Base-by-base conservation (phyloP, 2,888 invertebrate genomes). In the Smittia sp. region DNA sequence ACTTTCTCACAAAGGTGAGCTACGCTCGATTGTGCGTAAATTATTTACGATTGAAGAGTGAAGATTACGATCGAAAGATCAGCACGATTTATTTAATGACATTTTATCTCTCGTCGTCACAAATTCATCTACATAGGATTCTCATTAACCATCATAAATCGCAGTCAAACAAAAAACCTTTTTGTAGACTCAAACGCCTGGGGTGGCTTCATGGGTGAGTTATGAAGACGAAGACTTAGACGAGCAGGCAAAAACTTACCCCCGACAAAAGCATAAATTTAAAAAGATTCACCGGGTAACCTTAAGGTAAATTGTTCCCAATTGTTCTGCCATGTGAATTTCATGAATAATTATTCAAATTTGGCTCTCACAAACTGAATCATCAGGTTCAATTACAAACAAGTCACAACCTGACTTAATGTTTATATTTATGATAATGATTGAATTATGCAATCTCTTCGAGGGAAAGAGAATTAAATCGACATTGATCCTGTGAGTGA, bases 401-500 rank as follows among this genome's bases (percentile, higher is more conserved):
- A 58, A 58, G 67, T 67, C 67, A 41, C 41, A 69, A 69, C 69
- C 69, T 69, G 69, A 69, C 67, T 67, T 67, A 41, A 67, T 27
- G 27, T 27, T 63, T 27, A 63, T 63, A 27, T 27, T 52, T 69
- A 52, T 27, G 52, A 69, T 69, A 69, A 69, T 69, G 69, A 69
- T 69, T 69, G 69, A 69, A 69, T 69, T 69, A 69, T 69, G 69
- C 69, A 54, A 69, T 69, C 46, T 39, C 39, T 7, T 4, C n/a
- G n/a, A 15, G 18, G 9, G 18, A 58, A 20, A 58, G 15, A 58
- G n/a, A 18, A 18, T 54, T 52, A 22, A 22, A 41, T 69, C 52
- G 69, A 69, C 54, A 69, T 52, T 69, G 69, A 69, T 69, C 69
- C 54, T 52, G 15, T 67, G 67, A 67, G 24, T 69, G 69, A 69